Percentiles rank a stretch among this genome's conserved stretches.
Conservation (phyloP, 2,113 vertebrate species). For the Lanius ludovicianus region DNA sequence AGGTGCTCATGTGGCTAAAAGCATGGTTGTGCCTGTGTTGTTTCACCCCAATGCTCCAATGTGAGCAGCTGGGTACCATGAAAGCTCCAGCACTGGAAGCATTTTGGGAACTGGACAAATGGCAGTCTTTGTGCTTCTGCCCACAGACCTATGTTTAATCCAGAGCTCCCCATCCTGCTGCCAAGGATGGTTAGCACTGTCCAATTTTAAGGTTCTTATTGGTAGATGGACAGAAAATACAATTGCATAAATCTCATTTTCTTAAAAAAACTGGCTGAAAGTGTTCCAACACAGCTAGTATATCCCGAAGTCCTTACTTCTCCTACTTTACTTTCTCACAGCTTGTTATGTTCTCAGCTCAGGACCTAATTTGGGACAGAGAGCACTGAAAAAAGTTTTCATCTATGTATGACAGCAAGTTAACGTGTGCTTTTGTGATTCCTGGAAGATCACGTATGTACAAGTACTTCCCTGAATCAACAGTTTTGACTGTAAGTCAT, state of each 20-base stretch:
- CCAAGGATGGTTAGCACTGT: background rate
- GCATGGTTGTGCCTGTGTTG: background rate
- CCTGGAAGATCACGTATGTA: background rate
- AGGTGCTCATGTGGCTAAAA: background rate
- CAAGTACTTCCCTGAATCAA: slow-evolving; percentile 16
- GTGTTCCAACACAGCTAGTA: background rate
- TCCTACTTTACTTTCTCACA: background rate
- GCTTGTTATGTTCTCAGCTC: background rate
- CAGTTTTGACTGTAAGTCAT: slow-evolving; percentile 31
- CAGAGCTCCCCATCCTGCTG: background rate
- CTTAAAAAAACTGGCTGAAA: background rate
- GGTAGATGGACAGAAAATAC: background rate
- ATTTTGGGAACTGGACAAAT: background rate
- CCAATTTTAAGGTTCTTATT: background rate
- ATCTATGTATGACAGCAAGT: background rate
- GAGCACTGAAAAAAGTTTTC: background rate
- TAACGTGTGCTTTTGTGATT: background rate
- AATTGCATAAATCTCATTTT: background rate
- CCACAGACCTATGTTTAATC: background rate
- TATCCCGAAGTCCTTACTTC: background rate
- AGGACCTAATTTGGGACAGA: background rate
- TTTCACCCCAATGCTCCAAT: background rate
- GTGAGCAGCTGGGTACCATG: background rate
- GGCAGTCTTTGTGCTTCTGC: background rate
- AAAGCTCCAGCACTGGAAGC: background rate